Evolutionary conservation across 2,113 vertebrate species (phyloP).

Genomic region (Calidris pugnax): DNA sequence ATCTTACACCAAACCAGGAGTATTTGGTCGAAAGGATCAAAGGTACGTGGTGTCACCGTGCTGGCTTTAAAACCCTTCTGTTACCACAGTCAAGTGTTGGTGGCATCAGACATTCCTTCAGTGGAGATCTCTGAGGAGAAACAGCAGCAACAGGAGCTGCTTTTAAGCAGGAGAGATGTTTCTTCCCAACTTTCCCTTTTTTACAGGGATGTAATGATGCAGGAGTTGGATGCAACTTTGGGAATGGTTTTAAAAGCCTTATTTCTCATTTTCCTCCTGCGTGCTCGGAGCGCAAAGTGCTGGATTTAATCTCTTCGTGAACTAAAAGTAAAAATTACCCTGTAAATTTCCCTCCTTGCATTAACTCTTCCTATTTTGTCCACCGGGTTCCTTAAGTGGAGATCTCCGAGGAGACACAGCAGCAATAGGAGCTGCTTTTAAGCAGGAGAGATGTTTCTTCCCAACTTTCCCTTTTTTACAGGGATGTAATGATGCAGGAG

Average conservation of each 20-base stretch:
- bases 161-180: not conserved
- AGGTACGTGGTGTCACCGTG: slow-evolving; percentile 67
- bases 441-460: not conserved
- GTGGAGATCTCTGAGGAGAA: not conserved
- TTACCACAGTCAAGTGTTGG: accelerated
- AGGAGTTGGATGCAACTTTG: not conserved
- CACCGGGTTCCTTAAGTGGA: not conserved
- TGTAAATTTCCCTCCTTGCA: accelerated
- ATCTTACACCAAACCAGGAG: slow-evolving; percentile 92
- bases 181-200: not conserved
- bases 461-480: not conserved
- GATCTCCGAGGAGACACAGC: not conserved
- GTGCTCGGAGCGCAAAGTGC: accelerated
- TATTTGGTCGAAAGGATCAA: slow-evolving; percentile 93
- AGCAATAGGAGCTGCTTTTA: not conserved
- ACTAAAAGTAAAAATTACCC: not conserved
- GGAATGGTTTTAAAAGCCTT: not conserved
- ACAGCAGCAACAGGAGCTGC: not conserved
- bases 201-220: not conserved
- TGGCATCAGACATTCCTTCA: not conserved
- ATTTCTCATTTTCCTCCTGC: not conserved
- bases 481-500: not conserved
- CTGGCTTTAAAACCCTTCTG: accelerated
- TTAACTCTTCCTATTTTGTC: accelerated
- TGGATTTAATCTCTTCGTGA: not conserved